A percentile compares a stretch with the other conserved stretches of the same genome.
These are phyloP conservation scores for Diachasmimorpha longicaudata DNA, from an alignment of 1,140 invertebrate genomes.

Conservation along the genomic window DNA sequence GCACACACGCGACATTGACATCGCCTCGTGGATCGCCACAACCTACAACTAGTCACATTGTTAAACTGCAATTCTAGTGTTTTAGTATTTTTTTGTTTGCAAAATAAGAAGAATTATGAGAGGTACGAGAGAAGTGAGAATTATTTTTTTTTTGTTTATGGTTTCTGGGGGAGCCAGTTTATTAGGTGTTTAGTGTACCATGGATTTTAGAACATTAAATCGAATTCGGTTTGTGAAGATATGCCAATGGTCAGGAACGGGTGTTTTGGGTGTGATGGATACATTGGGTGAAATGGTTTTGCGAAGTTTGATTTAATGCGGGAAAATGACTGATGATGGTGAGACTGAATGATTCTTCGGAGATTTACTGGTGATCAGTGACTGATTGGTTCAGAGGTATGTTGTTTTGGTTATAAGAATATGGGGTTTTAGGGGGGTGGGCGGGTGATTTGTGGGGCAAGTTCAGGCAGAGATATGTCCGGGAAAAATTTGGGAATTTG, in stretches of 20 bases:
- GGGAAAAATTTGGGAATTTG: too few species aligned
- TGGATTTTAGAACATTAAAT: slow-evolving; percentile 18
- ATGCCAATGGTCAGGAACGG: not conserved
- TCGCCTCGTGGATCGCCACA: too few species aligned
- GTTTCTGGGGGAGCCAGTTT: not conserved
- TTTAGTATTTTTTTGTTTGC: not conserved
- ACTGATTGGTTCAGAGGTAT: not conserved
- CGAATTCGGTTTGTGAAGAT: not conserved
- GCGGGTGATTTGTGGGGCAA: too few species aligned
- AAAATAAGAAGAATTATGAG: not conserved
- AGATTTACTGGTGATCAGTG: not conserved
- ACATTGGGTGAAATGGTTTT: slow-evolving; percentile 14
- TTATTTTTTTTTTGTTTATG: not conserved
- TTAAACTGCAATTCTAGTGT: not conserved
- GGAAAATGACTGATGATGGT: not conserved
- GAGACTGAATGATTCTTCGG: not conserved
- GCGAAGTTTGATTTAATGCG: not conserved
- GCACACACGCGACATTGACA: slow-evolving; percentile 43
- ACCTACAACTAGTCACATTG: too few species aligned
- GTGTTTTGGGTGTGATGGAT: slow-evolving; percentile 27
- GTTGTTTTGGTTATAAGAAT: not conserved
- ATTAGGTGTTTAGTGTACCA: not conserved
- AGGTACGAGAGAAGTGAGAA: not conserved
- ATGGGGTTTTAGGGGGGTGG: too few species aligned
- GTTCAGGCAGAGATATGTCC: too few species aligned